Base-by-base conservation (phyloP, 2,888 invertebrate species). In the Dichetophora obliterata region DNA sequence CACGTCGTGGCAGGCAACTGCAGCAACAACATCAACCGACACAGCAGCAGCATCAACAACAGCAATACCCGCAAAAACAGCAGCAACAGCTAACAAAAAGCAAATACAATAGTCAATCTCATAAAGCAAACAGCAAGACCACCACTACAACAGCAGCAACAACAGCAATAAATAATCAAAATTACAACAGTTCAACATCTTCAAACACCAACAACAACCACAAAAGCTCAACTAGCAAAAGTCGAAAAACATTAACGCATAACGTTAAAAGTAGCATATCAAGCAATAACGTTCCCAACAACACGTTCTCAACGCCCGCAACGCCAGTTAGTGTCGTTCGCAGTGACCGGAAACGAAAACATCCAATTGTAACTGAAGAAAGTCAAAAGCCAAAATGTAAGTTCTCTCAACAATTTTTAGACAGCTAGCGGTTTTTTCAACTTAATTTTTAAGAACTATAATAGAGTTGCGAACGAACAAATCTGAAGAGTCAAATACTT, bases 311-410 rank as follows among this genome's bases (percentile, higher is more conserved):
- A 76, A 82, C 83, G 50, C 80, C 80, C 31, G 66, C 73, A 75
- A 74, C 77, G 37, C 70, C 75, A 63, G 68, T 76, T 50, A 19
- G 16, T 61, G 27, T 54, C 63, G 11, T 37, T 79, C 70, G 82
- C 57, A 75, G 80, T 70, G 82, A 82, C 77, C 86, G 86, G 11
- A 86, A 85, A 78, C 86, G 86, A 19, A 84, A 85, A 11, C 80
- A 81, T 75, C 78, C 77, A 76, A 31, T 70, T 78, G 50, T 43
- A 71, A 69, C 75, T 63, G 70, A 75, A 61, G 63, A 65, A 65
- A 65, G 65, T 48, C 63, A 50, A 22, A 65, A 50, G 22, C 19
- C 27, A 14, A 73, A 65, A 73, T 31, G 73, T 73, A 63, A 73
- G 73, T 63, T 43, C 11, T 19, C 59, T 19, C 59, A 59, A 43